Conservation (phyloP, 2,113 vertebrate genomes). For the Nesogale talazaci region DNA sequence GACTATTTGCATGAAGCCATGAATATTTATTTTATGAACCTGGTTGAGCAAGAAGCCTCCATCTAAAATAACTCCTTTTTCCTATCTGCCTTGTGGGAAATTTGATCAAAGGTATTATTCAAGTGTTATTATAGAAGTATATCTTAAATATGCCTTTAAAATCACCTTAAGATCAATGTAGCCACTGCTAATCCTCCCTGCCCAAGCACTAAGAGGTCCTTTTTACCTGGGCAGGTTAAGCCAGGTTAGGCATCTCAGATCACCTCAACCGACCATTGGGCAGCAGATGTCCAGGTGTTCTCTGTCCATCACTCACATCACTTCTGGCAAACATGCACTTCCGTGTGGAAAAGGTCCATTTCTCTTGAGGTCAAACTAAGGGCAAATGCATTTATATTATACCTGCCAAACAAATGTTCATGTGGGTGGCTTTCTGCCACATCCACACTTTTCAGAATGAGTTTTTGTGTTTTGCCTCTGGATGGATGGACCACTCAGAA, state of each 20-base stretch:
- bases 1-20: not conserved
- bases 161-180: not conserved
- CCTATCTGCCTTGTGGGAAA: not conserved
- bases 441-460: slow-evolving; percentile 4
- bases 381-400: slow-evolving; percentile 17
- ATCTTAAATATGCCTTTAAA: not conserved
- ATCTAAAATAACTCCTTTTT: slow-evolving; percentile 24
- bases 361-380: slow-evolving; percentile 1
- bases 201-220: not conserved
- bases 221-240: not conserved
- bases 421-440: not conserved
- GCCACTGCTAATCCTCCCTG: not conserved
- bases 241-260: not conserved
- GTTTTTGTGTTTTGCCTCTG: not conserved
- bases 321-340: not conserved
- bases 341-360: not conserved
- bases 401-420: not conserved
- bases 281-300: not conserved
- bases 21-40: slow-evolving; percentile 27
- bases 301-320: not conserved
- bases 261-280: not conserved
- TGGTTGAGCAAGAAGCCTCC: not conserved
- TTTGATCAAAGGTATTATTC: not conserved
- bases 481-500: not conserved
- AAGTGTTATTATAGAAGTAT: not conserved